Evolutionary conservation across 2,113 vertebrate genomes (phyloP), one percentile per base, ranked within the genome.

Genomic region (Xenus cinereus): DNA sequence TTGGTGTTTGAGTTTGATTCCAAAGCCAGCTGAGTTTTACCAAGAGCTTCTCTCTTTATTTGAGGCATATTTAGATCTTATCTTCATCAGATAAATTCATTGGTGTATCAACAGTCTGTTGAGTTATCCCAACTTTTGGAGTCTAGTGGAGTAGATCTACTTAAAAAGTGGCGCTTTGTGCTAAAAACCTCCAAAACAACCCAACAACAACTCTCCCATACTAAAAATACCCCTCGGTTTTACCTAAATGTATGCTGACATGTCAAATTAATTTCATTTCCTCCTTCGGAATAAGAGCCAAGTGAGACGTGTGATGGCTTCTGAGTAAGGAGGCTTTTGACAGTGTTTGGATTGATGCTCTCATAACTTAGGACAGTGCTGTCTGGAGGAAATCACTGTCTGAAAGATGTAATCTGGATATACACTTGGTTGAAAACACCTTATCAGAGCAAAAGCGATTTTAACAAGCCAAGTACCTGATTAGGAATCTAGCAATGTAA

Each of bases 301-400:
- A 90, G 67, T 5, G 85, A 59, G 63, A 68, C 9, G 20, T 26
- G 51, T 24, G 82, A 84, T 85, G 74, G 62, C 33, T 84, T 87
- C 81, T 54, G 80, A 90, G n/a, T 63, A 12, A 71, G 73, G 76
- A 95, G 62, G 43, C 39, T 91, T 91, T 72, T 92, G 91, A 54
- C 94, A 82, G 56, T 16, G 60, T 76, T 93, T 85, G 87, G 74
- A 53, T 72, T 89, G 93, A 91, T 91, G 84, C 19, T 93, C 17
- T 51, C 53, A 2, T 60, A 28, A 24, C 53, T 82, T 15, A 37
- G 77, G 89, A 46, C 89, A 50, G 64, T 3, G 20, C 66, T 93
- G 74, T 76, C 82, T 76, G 76, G 46, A 86, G 93, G 69, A 75
- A 68, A 91, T 59, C 87, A 60, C 80, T 64, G 10, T n/a, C 69